Percentiles rank a stretch among this genome's conserved stretches.
Conservation (phyloP, 2,113 vertebrate genomes). For the Dicrurus megarhynchus region DNA sequence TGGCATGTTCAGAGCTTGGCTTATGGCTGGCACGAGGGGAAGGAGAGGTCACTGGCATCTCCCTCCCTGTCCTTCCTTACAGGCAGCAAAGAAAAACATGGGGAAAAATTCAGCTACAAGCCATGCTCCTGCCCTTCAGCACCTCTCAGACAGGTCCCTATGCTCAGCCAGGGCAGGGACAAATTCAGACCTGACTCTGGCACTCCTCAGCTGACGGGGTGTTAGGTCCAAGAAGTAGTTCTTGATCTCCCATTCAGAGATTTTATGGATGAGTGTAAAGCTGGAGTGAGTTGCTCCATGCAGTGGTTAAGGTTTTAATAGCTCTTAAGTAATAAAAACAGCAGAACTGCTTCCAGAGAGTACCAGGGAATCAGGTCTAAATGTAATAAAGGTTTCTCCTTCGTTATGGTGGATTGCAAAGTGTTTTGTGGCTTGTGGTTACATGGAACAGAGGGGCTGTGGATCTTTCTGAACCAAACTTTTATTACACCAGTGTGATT, state of each 20-base stretch:
- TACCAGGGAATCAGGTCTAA: constrained; percentile 46
- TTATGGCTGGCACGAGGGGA: accelerated
- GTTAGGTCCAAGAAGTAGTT: neutral
- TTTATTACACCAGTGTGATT: neutral
- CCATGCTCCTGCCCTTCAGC: neutral
- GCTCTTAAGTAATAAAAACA: constrained; percentile 49
- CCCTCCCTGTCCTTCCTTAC: neutral
- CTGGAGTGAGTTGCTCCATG: neutral
- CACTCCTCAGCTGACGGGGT: neutral
- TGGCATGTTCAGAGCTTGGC: neutral
- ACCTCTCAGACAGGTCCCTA: neutral
- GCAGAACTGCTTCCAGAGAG: constrained; percentile 33
- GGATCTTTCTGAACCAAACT: neutral
- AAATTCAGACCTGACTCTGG: neutral
- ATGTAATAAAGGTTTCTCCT: constrained; percentile 44
- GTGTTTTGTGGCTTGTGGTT: constrained; percentile 53
- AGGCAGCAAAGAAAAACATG: neutral
- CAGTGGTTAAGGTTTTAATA: constrained; percentile 57
- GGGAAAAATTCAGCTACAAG: neutral
- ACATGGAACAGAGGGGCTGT: neutral
- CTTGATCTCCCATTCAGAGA: neutral
- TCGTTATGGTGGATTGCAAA: neutral
- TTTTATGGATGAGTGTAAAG: constrained; percentile 38
- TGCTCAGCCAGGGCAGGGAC: neutral
- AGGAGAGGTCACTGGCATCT: neutral